Evolutionary conservation across 2,888 invertebrate genomes (phyloP).

Genomic region (Blomia tropicalis): DNA sequence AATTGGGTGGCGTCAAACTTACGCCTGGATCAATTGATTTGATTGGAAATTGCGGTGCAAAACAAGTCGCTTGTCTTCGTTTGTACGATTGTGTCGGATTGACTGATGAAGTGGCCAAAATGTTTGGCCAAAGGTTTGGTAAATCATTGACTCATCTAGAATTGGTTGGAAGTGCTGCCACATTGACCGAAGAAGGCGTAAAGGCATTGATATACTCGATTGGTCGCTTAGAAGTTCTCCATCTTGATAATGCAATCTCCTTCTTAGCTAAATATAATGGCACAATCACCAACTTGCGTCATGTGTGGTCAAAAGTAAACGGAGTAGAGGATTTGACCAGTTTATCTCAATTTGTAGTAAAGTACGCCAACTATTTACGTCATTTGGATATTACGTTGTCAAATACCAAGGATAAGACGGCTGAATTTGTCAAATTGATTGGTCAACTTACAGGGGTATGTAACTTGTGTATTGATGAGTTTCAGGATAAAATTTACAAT

Average conservation of each 20-base stretch:
- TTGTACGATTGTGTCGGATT: conserved; percentile 18
- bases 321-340: conserved; percentile 3
- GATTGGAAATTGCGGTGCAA: conserved; percentile 13
- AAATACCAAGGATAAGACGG: conserved; percentile 13
- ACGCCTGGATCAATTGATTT: background rate
- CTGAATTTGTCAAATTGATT: conserved; percentile 10
- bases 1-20: conserved; percentile 17
- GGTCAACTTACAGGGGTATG: conserved; percentile 2
- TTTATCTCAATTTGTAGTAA: conserved; percentile 15
- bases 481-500: no score
- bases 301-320: conserved; percentile 17
- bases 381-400: conserved; percentile 18
- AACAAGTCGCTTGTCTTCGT: conserved; percentile 10
- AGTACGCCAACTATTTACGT: conserved; percentile 18
- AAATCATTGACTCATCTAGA: conserved; percentile 14
- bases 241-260: conserved; percentile 10
- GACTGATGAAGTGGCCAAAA: conserved; percentile 15
- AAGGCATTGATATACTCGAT: conserved; percentile 17
- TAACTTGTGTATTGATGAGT: background rate
- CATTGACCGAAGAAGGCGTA: conserved; percentile 4
- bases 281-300: conserved; percentile 19
- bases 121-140: conserved; percentile 19
- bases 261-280: conserved; percentile 5
- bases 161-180: background rate
- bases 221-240: conserved; percentile 20